phyloP scores from a whole-genome alignment of 2,797 vertebrate species.

The Pseudocheirus occidentalis region DNA sequence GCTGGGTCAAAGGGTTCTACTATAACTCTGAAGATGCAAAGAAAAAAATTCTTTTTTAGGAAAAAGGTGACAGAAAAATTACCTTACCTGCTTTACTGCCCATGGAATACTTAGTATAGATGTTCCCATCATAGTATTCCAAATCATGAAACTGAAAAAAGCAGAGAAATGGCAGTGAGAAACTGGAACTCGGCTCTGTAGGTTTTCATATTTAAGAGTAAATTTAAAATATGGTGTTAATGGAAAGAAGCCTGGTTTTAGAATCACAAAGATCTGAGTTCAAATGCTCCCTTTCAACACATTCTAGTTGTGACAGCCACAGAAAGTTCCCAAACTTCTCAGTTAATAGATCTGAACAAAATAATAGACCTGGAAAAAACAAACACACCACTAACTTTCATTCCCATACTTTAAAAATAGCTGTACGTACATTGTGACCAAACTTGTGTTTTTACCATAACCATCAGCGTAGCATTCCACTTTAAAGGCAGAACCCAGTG shows the following conservation, averaged over 20 bases:
- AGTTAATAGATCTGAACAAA: neutral
- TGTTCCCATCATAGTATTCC: conserved; percentile 99
- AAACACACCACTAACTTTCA: conserved; percentile 15
- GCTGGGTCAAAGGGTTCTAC: neutral
- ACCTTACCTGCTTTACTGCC: conserved; percentile 96
- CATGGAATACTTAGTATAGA: conserved; percentile 98
- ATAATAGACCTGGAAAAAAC: neutral
- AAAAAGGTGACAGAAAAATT: conserved; percentile 1
- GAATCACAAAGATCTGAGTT: neutral
- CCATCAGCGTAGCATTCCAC: conserved; percentile 86
- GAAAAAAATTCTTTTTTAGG: conserved; percentile 32
- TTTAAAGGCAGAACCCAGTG: conserved; percentile 94
- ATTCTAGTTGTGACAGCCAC: neutral
- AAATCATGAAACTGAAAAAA: conserved; percentile 94
- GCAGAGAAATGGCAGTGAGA: conserved; percentile 56
- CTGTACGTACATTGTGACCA: conserved; percentile 94
- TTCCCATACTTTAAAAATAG: conserved; percentile 49
- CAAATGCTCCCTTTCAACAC: neutral
- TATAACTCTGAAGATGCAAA: conserved; percentile 8
- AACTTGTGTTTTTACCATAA: conserved; percentile 92
- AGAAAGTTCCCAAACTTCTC: neutral
- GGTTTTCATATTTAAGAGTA: conserved; percentile 30
- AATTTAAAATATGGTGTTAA: neutral
- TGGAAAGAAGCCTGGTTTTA: neutral
- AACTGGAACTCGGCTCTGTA: conserved; percentile 32